Percentiles rank a stretch among this genome's conserved stretches.
Evolutionary conservation across 2,888 invertebrate species (phyloP).

Genomic region (Drosophila birchii): DNA sequence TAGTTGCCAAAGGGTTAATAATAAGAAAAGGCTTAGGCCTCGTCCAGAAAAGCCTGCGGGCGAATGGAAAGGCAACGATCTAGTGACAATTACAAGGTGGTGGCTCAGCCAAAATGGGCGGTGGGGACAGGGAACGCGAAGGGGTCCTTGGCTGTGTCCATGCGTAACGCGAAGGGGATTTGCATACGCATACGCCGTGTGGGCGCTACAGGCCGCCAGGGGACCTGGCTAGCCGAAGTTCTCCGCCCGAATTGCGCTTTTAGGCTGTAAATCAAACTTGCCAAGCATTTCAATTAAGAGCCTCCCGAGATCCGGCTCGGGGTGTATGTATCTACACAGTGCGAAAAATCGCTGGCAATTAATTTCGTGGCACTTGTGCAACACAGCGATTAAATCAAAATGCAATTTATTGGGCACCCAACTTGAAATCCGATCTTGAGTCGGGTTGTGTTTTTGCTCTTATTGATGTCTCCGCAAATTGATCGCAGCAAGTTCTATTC

Average conservation of each 20-base stretch:
- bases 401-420: conserved; percentile 50
- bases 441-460: conserved; percentile 22
- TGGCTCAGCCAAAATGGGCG: not conserved
- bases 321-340: conserved; percentile 24
- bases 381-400: conserved; percentile 47
- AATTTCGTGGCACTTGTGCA: conserved; percentile 63
- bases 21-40: conserved; percentile 8
- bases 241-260: conserved; percentile 21
- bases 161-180: conserved; percentile 68
- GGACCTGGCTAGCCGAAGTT: conserved; percentile 27
- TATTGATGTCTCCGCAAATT: conserved; percentile 60
- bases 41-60: conserved; percentile 31
- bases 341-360: conserved; percentile 62
- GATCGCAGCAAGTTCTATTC: conserved; percentile 41
- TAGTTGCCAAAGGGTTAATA: conserved; percentile 15
- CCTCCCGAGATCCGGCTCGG: conserved; percentile 60
- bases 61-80: conserved; percentile 61
- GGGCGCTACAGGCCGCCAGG: not conserved
- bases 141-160: conserved; percentile 25
- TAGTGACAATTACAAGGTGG: conserved; percentile 32
- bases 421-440: conserved; percentile 33
- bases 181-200: conserved; percentile 55
- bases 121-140: not conserved
- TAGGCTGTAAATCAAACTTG: conserved; percentile 42
- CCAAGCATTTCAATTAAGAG: conserved; percentile 45